phyloP scores from a whole-genome alignment of 2,888 invertebrate genomes.

The Scotopteryx bipunctaria region DNA sequence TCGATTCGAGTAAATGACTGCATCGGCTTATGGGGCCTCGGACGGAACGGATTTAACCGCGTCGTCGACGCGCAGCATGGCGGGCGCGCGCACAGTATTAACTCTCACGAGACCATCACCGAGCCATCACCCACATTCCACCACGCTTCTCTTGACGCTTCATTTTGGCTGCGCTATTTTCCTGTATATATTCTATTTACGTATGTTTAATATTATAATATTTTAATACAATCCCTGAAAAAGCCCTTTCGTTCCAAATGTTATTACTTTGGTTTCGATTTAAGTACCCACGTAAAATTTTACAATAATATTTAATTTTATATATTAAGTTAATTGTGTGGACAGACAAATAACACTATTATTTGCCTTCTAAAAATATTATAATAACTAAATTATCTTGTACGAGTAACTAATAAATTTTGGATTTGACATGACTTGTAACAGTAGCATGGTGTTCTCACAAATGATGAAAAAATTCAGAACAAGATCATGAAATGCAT shows the following conservation, averaged over 20 bases:
- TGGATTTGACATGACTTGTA: background rate
- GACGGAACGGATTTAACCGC: constrained; percentile 47
- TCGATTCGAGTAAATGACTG: constrained; percentile 37
- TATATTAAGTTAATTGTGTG: background rate
- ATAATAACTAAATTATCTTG: too few species aligned
- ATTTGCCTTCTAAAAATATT: background rate
- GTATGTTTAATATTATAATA: constrained; percentile 10
- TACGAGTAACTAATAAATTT: constrained; percentile 1
- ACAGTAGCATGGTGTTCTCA: constrained; percentile 23
- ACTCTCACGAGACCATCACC: constrained; percentile 51
- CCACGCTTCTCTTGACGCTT: constrained; percentile 66
- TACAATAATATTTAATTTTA: background rate
- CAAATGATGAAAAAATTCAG: background rate
- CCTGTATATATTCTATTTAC: constrained; percentile 55
- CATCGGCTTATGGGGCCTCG: constrained; percentile 47
- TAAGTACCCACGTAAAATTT: background rate
- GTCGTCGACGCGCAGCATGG: constrained; percentile 54
- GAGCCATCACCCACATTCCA: constrained; percentile 54
- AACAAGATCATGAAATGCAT: background rate
- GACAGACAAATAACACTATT: background rate
- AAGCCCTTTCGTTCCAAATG: constrained; percentile 51
- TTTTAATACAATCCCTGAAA: constrained; percentile 23
- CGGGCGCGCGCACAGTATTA: constrained; percentile 54
- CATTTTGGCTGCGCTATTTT: constrained; percentile 54
- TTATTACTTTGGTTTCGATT: constrained; percentile 57